Conservation (phyloP, 2,113 vertebrate species). For the Octodon degus region DNA sequence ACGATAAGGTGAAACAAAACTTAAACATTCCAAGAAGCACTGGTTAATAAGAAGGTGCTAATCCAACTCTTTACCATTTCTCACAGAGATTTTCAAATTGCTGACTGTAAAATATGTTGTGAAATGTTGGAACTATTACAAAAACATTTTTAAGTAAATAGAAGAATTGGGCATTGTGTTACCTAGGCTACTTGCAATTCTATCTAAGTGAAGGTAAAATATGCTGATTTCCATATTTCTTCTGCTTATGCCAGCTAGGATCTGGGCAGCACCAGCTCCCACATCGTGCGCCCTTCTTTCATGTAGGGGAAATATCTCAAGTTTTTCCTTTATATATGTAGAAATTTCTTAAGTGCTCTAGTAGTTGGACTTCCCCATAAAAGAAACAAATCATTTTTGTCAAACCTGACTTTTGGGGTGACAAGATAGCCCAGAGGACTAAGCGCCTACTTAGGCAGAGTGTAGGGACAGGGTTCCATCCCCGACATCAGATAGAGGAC, state of each 20-base stretch:
- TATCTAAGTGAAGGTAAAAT: background rate
- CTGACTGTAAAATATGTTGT: background rate
- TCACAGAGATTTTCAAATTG: background rate
- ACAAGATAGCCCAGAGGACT: too few relatives aligned
- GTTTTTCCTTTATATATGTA: background rate
- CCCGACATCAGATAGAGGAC: too few relatives aligned
- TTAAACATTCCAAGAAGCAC: background rate
- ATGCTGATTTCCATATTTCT: background rate
- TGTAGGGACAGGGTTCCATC: too few relatives aligned
- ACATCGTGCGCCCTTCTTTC: background rate
- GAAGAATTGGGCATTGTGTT: background rate
- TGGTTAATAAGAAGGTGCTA: constrained; percentile 1
- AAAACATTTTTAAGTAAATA: background rate
- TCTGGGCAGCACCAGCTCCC: background rate
- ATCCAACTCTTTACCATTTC: background rate
- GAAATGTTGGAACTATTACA: background rate
- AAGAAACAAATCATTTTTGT: background rate
- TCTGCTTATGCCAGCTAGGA: background rate
- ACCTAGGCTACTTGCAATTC: background rate
- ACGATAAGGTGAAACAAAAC: constrained; percentile 6
- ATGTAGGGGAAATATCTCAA: background rate
- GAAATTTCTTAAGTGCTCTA: constrained; percentile 2
- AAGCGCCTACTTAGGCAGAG: too few relatives aligned
- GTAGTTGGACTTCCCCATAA: rapidly evolving
- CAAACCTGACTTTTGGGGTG: background rate